phyloP scores from a whole-genome alignment of 1,140 invertebrate species.

The Araneus ventricosus region DNA sequence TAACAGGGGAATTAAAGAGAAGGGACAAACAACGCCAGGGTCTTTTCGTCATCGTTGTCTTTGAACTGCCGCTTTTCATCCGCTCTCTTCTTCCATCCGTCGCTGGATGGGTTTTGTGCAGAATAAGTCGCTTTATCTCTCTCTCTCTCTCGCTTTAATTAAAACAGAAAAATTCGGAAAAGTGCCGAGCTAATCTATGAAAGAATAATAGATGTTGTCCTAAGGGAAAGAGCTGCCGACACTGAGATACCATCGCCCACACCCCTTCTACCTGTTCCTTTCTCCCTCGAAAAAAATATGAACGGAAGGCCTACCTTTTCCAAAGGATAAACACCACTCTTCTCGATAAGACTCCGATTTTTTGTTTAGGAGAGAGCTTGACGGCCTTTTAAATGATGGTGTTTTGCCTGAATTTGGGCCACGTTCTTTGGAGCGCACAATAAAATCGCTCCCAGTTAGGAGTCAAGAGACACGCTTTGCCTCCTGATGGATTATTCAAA shows the following conservation, averaged over 20 bases:
- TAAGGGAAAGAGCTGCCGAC: conserved; percentile 70
- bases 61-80: conserved; percentile 73
- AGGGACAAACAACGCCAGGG: conserved; percentile 72
- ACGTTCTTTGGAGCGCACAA: conserved; percentile 2
- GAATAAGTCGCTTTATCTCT: conserved; percentile 74
- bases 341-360: conserved; percentile 66
- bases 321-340: conserved; percentile 74
- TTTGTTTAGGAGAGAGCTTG: conserved; percentile 65
- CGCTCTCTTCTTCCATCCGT: conserved; percentile 59
- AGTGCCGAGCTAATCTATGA: conserved; percentile 74
- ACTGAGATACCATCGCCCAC: conserved; percentile 65
- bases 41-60: conserved; percentile 75
- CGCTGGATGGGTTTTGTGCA: conserved; percentile 71
- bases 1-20: conserved; percentile 75
- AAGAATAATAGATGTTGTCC: conserved; percentile 75
- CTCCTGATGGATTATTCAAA: conserved; percentile 15
- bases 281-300: conserved; percentile 64
- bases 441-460: conserved; percentile 4
- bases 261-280: conserved; percentile 32
- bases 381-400: conserved; percentile 70
- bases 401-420: conserved; percentile 57
- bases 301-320: conserved; percentile 72
- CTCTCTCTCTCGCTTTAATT: conserved; percentile 70
- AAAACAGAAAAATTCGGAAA: conserved; percentile 75
- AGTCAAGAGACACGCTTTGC: neutral